Conservation (phyloP, 2,888 invertebrate genomes). For the Sinopyrophorus schimmeli region DNA sequence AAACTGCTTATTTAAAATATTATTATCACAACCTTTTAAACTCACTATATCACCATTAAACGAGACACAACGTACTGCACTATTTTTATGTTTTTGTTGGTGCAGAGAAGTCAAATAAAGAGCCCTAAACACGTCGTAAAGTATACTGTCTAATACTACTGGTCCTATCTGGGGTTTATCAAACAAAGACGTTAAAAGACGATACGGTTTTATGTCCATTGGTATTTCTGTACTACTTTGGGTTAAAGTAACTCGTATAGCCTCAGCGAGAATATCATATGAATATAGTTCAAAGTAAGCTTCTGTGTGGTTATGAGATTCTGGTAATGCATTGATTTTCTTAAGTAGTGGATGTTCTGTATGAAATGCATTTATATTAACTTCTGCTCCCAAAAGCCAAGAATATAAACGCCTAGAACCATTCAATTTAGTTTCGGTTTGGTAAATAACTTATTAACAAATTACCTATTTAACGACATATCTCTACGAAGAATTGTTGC, state of each 20-base stretch:
- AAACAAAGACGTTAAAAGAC: slow-evolving; percentile 78
- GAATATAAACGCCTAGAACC: slow-evolving; percentile 71
- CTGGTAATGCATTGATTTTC: slow-evolving; percentile 43
- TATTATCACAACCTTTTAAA: slow-evolving; percentile 45
- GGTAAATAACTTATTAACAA: not conserved
- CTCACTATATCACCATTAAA: slow-evolving; percentile 53
- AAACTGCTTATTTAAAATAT: slow-evolving; percentile 48
- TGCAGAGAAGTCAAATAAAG: slow-evolving; percentile 60
- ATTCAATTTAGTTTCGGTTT: slow-evolving; percentile 3
- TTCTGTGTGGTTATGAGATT: slow-evolving; percentile 48
- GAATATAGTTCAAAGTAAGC: slow-evolving; percentile 69
- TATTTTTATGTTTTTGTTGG: slow-evolving; percentile 50
- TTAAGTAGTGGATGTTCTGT: slow-evolving; percentile 50
- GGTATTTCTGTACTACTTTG: slow-evolving; percentile 58
- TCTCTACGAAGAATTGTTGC: slow-evolving; percentile 78
- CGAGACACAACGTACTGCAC: slow-evolving; percentile 49
- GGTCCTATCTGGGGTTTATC: slow-evolving; percentile 87
- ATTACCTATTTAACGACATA: slow-evolving; percentile 82
- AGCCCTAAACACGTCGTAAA: slow-evolving; percentile 76
- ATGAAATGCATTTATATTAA: slow-evolving; percentile 57
- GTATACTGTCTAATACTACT: slow-evolving; percentile 73
- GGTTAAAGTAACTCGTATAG: slow-evolving; percentile 64
- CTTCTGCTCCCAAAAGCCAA: slow-evolving; percentile 79
- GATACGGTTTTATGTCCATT: slow-evolving; percentile 70
- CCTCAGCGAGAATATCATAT: slow-evolving; percentile 67